phyloP scores from a whole-genome alignment of 2,888 invertebrate species.

The Epicampocera succincta region DNA sequence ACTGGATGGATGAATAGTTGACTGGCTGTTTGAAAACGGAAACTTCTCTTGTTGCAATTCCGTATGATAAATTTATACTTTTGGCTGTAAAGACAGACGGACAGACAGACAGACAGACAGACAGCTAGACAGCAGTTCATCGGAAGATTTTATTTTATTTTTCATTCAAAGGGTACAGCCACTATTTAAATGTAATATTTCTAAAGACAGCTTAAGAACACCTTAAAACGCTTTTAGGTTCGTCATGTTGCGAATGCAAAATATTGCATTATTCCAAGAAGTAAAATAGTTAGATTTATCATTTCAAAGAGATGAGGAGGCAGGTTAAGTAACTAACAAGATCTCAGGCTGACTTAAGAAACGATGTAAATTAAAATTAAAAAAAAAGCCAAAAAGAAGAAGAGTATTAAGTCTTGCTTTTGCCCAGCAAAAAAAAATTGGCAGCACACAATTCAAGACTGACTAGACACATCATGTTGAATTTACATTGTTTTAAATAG shows the following conservation, averaged over 20 bases:
- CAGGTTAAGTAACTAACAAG: background rate
- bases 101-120: conserved; percentile 60
- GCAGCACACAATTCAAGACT: too few species aligned
- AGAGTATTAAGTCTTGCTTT: too few species aligned
- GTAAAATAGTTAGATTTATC: conserved; percentile 11
- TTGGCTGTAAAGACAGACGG: conserved; percentile 53
- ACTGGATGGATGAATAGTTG: conserved; percentile 18
- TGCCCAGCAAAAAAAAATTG: too few species aligned
- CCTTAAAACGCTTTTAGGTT: conserved; percentile 24
- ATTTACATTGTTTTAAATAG: too few species aligned
- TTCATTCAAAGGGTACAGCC: background rate
- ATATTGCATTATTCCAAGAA: background rate
- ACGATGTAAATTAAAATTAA: too few species aligned
- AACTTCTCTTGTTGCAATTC: conserved; percentile 15
- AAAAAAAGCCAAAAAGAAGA: too few species aligned
- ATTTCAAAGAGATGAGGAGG: background rate
- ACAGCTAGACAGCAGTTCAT: too few species aligned
- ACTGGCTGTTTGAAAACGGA: conserved; percentile 17
- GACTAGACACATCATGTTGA: too few species aligned
- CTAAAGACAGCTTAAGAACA: conserved; percentile 31
- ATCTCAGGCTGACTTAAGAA: background rate
- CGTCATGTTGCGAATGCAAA: background rate
- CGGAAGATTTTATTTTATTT: conserved; percentile 7
- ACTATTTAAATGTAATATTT: background rate
- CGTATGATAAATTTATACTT: conserved; percentile 41